Evolutionary conservation across 2,888 invertebrate genomes (phyloP).

Genomic region (Philereme vetulata): DNA sequence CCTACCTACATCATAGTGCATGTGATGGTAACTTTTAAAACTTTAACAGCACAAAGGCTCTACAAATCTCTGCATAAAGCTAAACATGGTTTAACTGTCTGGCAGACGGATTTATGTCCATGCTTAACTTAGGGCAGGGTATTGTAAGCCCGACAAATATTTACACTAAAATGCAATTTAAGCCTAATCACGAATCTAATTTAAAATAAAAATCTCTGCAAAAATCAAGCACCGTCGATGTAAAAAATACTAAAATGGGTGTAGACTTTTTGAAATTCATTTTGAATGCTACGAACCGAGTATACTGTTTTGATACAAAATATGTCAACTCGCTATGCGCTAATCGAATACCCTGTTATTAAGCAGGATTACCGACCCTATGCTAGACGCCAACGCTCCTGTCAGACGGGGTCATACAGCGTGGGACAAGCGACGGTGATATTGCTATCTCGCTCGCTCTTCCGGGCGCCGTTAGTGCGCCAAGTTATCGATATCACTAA

Average conservation of each 20-base stretch:
- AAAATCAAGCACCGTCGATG: constrained; percentile 58
- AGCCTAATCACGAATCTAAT: constrained; percentile 42
- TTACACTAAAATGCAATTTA: constrained; percentile 40
- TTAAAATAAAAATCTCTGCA: constrained; percentile 58
- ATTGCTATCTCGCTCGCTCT: too few relatives aligned
- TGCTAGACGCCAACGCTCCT: too few relatives aligned
- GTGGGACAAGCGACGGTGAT: too few relatives aligned
- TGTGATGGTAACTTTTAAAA: constrained; percentile 28
- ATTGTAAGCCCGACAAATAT: constrained; percentile 25
- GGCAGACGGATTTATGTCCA: background rate
- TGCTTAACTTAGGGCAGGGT: background rate
- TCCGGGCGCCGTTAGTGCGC: too few relatives aligned
- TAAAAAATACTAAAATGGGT: constrained; percentile 37
- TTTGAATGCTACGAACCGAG: background rate
- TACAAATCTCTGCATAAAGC: background rate
- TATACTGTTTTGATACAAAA: background rate
- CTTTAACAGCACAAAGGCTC: constrained; percentile 40
- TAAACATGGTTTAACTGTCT: background rate
- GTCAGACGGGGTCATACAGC: too few relatives aligned
- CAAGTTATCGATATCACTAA: too few relatives aligned
- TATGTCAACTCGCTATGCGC: constrained; percentile 40
- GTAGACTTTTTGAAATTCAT: constrained; percentile 9
- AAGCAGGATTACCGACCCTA: constrained; percentile 38
- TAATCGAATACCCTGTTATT: constrained; percentile 59
- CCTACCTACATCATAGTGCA: constrained; percentile 13